These are phyloP conservation scores for Dicycla oo DNA, from an alignment of 2,888 invertebrate genomes.

Conservation along the genomic window DNA sequence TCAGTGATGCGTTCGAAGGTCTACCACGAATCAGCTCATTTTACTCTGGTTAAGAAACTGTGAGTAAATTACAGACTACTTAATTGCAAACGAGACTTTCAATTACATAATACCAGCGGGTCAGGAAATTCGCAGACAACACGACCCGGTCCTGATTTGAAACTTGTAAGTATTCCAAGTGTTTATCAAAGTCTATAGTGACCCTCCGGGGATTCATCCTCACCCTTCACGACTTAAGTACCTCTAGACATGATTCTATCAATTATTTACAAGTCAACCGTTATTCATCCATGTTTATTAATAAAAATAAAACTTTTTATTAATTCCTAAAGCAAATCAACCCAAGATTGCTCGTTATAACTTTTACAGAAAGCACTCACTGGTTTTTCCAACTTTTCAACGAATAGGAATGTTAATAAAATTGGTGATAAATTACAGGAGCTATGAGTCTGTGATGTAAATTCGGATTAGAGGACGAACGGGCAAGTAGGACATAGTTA, in stretches of 20 bases:
- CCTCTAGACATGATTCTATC: conserved; percentile 16
- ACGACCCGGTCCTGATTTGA: conserved; percentile 17
- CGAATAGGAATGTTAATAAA: conserved; percentile 23
- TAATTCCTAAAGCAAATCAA: conserved; percentile 21
- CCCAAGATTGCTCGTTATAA: conserved; percentile 26
- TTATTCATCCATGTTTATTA: conserved; percentile 12
- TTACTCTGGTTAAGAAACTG: not conserved
- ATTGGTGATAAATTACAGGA: conserved; percentile 25
- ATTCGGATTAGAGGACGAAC: conserved; percentile 9
- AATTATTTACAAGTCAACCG: conserved; percentile 18
- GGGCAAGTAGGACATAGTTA: not conserved
- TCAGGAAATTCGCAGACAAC: conserved; percentile 21
- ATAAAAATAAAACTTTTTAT: conserved; percentile 3
- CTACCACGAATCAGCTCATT: not conserved
- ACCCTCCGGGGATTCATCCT: conserved; percentile 20
- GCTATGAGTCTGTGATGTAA: conserved; percentile 8
- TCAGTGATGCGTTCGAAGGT: not conserved
- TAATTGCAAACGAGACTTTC: conserved; percentile 7
- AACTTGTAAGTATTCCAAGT: conserved; percentile 36
- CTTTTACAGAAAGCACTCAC: conserved; percentile 2
- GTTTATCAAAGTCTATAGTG: conserved; percentile 40
- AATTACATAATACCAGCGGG: conserved; percentile 1
- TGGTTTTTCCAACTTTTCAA: conserved; percentile 16
- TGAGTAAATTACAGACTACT: not conserved
- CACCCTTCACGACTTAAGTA: conserved; percentile 19